Evolutionary conservation across 2,797 vertebrate genomes (phyloP).

Genomic region (Anisognathus igniventris): DNA sequence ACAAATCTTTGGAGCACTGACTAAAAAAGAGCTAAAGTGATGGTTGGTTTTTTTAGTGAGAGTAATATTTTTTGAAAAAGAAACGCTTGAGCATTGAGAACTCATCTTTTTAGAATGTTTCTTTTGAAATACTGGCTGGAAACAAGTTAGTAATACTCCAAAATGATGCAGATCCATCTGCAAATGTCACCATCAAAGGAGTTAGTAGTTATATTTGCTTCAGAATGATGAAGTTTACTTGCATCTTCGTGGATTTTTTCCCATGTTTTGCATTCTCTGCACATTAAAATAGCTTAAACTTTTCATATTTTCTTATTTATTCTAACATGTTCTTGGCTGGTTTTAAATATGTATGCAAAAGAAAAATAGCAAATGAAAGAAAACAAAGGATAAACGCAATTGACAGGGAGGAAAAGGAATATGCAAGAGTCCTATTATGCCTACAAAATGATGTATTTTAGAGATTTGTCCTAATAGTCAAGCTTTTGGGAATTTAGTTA

Average conservation of each 20-base stretch:
- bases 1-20: not conserved
- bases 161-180: not conserved
- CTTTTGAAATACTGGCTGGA: not conserved
- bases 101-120: not conserved
- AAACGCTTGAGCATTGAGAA: not conserved
- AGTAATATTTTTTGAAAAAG: not conserved
- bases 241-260: not conserved
- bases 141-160: not conserved
- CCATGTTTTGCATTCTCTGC: not conserved
- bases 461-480: not conserved
- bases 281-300: not conserved
- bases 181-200: not conserved
- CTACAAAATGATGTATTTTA: not conserved
- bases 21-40: not conserved
- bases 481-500: not conserved
- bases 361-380: not conserved
- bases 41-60: not conserved
- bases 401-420: not conserved
- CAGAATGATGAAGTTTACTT: not conserved
- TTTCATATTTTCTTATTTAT: not conserved
- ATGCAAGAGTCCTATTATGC: not conserved
- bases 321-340: not conserved
- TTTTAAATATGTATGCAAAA: not conserved
- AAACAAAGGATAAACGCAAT: not conserved
- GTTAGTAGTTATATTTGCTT: not conserved